Evolutionary conservation across 2,797 vertebrate genomes (phyloP), one percentile per base, ranked within the genome.

Genomic region (Neoniphon sammara): DNA sequence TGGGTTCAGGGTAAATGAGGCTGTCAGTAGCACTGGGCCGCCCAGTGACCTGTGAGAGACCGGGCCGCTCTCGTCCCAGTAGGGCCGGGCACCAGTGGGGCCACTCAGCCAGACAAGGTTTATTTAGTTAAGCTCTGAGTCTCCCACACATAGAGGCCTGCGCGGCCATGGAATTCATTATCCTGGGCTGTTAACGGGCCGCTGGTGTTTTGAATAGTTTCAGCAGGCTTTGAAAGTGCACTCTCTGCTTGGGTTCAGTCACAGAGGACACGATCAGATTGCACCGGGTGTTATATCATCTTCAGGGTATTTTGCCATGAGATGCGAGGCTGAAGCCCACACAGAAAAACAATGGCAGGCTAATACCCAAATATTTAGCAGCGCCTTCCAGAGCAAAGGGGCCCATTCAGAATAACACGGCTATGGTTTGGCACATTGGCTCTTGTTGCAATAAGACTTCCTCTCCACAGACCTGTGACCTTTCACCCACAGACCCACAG

Each of bases 41-140:
- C 76, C 70, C 78, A 82, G 67, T 91, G 86, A 92, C 79, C 91
- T 89, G 83, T 89, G 81, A 90, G 73, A 68, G 84, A 87, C 80
- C 75, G 68, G 75, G 72, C 73, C 55, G 73, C 75, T 85, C 80
- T 82, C 25, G 74, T 87, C 85, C 82, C 73, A 65, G 56, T 34
- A 75, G 73, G 75, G 69, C 77, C 10, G 62, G 77, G 80, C 82
- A 85, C 82, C 86, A 88, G 71, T 74, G 87, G 89, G 88, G 84
- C 82, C 80, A 83, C 81, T 89, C 82, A 73, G 72, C 85, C 86
- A 90, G 89, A 91, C 90, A 75, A 81, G 86, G 87, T 93, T 93
- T 93, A 90, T 91, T 91, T 93, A 91, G 88, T 82, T 91, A 91
- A 91, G 90, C 91, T 84, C 72, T 2, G 80, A 82, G 87, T 90